phyloP scores from a whole-genome alignment of 1,140 invertebrate species.

The Gyrodactylus bullatarudis region DNA sequence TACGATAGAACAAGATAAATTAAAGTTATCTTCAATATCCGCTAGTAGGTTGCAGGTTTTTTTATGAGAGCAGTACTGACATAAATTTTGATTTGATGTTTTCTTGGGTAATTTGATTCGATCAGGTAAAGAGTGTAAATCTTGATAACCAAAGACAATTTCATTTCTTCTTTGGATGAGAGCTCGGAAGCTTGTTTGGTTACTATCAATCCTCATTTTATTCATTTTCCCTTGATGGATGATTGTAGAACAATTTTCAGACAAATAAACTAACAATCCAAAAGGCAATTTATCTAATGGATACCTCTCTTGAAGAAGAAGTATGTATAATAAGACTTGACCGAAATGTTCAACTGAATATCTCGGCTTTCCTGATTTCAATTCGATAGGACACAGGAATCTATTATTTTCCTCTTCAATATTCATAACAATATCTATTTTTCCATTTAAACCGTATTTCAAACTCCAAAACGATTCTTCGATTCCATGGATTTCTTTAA shows the following conservation, averaged over 20 bases:
- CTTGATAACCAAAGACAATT: neutral
- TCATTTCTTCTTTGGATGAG: neutral
- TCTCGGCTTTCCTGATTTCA: neutral
- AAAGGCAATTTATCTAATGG: neutral
- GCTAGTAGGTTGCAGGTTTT: neutral
- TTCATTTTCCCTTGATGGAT: neutral
- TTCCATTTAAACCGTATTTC: neutral
- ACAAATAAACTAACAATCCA: neutral
- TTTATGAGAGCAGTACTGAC: neutral
- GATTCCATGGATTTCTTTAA: neutral
- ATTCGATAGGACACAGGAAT: neutral
- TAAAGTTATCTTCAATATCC: neutral
- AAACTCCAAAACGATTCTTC: neutral
- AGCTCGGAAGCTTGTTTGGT: neutral
- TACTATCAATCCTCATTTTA: neutral
- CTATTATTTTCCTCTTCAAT: neutral
- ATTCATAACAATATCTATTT: neutral
- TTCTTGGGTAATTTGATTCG: neutral
- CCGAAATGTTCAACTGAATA: neutral
- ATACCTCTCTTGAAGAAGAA: neutral
- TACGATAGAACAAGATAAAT: neutral
- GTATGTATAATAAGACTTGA: neutral
- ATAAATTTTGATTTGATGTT: neutral
- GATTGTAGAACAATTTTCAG: neutral
- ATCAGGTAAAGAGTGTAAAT: neutral